Base-by-base conservation (phyloP, 2,888 invertebrate species). In the Parthenolecanium corni region DNA sequence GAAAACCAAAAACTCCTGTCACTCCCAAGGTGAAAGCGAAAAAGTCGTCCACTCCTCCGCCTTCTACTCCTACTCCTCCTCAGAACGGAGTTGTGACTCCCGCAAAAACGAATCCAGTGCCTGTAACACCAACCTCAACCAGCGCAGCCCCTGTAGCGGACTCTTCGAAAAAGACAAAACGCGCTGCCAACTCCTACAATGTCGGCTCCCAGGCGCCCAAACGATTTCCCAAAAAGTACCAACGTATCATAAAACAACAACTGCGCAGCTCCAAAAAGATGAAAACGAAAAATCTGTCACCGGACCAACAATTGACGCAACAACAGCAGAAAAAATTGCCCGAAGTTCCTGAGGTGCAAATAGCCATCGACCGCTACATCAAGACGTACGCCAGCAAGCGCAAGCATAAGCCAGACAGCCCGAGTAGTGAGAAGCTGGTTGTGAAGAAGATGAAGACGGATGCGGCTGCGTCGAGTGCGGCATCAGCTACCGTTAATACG, bases 341-440 rank as follows among this genome's bases (percentile, higher is more conserved):
- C 42, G 66, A 53, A 40, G 58, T 58, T 11, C 11, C 72, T 70
- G 67, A 71, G 64, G 62, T 64, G 24, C 63, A 66, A 64, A 66
- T 65, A 31, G 63, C 56, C 18, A 63, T 65, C 64, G 64, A 62
- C 44, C 61, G 46, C 18, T 64, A 56, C 31, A 66, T 64, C 46
- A 63, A 66, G 47, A 64, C 61, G 20, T 65, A 64, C 52, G 53
- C 63, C 18, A 57, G 53, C 23, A 64, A 65, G 52, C 54, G 64
- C 14, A 42, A 65, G 25, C 64, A 53, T 11, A 66, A 66, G 51
- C 36, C 56, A 1, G 64, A 66, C 2, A 18, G n/a, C n/a, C 24
- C 3, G 5, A 18, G 24, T 11, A 49, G 24, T 58, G 63, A 61
- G 16, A 58, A 54, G 38, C 25, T 40, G 24, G 44, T 42, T 25